A percentile compares a stretch with the other conserved stretches of the same genome.
phyloP scores from a whole-genome alignment of 1,140 invertebrate species.

The Drosophila arawakana region DNA sequence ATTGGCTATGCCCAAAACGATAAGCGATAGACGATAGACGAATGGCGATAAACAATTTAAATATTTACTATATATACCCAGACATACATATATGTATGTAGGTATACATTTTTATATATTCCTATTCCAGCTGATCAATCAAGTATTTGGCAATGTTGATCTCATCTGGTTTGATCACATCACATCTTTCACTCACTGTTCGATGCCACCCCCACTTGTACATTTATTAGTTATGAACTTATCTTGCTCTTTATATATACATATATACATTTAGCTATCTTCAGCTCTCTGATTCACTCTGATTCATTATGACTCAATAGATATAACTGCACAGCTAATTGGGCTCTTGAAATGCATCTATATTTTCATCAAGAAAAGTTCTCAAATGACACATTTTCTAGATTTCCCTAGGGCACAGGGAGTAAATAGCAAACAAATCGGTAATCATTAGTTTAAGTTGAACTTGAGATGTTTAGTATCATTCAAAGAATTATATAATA shows the following conservation, averaged over 20 bases:
- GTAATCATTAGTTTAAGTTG: too few relatives aligned
- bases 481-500: too few relatives aligned
- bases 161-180: constrained; percentile 19
- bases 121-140: constrained; percentile 16
- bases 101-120: background rate
- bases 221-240: constrained; percentile 12
- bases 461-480: too few relatives aligned
- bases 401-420: too few relatives aligned
- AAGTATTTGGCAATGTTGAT: constrained; percentile 20
- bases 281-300: constrained; percentile 33
- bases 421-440: too few relatives aligned
- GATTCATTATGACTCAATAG: constrained; percentile 22
- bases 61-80: background rate
- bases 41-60: background rate
- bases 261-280: constrained; percentile 16
- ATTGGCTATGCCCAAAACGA: constrained; percentile 23
- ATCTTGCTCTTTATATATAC: constrained; percentile 4
- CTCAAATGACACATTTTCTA: background rate
- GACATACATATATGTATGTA: background rate
- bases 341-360: background rate
- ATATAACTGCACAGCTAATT: background rate
- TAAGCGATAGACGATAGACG: constrained; percentile 3
- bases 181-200: background rate
- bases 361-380: background rate
- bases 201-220: background rate